Conservation (phyloP, 2,888 invertebrate genomes). For the Acanthosepion pharaonis region DNA sequence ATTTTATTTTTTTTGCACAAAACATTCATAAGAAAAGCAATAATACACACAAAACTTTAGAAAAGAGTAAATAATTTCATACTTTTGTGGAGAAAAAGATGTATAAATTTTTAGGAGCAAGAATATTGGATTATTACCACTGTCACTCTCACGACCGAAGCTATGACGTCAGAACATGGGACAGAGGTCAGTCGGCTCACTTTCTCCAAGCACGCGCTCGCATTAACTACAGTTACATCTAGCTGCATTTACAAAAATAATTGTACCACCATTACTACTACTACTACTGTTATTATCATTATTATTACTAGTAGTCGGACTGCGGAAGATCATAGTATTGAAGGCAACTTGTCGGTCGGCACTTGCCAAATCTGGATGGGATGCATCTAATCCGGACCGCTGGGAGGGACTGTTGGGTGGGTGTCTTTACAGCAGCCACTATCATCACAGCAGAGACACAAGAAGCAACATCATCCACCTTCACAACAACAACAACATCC, state of each 20-base stretch:
- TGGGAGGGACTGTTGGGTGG: neutral
- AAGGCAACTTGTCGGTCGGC: slow-evolving; percentile 33
- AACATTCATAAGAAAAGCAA: too few relatives aligned
- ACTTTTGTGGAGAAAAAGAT: neutral
- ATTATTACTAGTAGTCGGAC: neutral
- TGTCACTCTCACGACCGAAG: neutral
- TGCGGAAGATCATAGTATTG: neutral
- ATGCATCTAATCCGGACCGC: neutral
- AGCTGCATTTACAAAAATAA: neutral
- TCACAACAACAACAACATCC: neutral
- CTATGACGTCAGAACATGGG: neutral
- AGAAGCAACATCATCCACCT: neutral
- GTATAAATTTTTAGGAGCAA: neutral
- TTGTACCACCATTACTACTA: neutral
- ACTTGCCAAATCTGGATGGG: slow-evolving; percentile 33
- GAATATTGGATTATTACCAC: neutral
- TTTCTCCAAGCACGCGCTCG: neutral
- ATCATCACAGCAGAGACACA: neutral
- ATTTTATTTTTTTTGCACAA: too few relatives aligned
- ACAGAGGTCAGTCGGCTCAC: neutral
- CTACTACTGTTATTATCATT: neutral
- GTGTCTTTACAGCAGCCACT: neutral
- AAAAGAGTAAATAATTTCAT: too few relatives aligned
- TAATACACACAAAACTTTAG: too few relatives aligned
- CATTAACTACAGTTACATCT: neutral